These are phyloP conservation scores for Beris chalybata DNA, from an alignment of 2,888 invertebrate species.

Conservation along the genomic window DNA sequence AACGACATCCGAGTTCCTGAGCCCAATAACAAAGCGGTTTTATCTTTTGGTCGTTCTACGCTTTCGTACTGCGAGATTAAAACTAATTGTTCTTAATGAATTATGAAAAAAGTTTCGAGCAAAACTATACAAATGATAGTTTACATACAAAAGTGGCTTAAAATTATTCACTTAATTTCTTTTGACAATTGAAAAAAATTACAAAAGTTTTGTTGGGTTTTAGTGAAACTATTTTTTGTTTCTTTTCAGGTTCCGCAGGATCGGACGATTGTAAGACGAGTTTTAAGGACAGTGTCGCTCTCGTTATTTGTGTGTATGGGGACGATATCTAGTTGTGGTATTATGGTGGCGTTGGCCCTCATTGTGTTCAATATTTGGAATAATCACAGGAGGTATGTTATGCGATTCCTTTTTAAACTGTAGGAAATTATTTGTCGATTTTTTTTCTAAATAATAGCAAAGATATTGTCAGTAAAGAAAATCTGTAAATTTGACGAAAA, in stretches of 20 bases:
- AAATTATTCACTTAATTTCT: too few species aligned
- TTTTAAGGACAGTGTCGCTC: slow-evolving; percentile 83
- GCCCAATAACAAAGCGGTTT: too few species aligned
- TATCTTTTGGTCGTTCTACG: too few species aligned
- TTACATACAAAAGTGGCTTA: too few species aligned
- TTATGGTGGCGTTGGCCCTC: slow-evolving; percentile 79
- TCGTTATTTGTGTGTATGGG: slow-evolving; percentile 94
- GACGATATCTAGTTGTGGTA: slow-evolving; percentile 84
- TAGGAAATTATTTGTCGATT: not conserved
- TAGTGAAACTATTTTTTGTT: not conserved
- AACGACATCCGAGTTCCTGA: too few species aligned
- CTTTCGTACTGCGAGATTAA: too few species aligned
- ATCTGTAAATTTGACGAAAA: too few species aligned
- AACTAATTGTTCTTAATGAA: too few species aligned
- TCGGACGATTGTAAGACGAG: slow-evolving; percentile 84
- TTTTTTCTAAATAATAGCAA: too few species aligned
- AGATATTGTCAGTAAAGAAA: too few species aligned
- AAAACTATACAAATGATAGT: too few species aligned
- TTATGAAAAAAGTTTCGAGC: too few species aligned
- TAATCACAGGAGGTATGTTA: slow-evolving; percentile 81
- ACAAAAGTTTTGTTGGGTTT: not conserved
- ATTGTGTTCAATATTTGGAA: slow-evolving; percentile 92
- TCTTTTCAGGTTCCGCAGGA: slow-evolving; percentile 85
- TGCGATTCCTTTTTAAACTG: not conserved
- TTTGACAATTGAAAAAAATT: not conserved